Base-by-base conservation (phyloP, 2,113 vertebrate genomes). In the Heliornis fulica region DNA sequence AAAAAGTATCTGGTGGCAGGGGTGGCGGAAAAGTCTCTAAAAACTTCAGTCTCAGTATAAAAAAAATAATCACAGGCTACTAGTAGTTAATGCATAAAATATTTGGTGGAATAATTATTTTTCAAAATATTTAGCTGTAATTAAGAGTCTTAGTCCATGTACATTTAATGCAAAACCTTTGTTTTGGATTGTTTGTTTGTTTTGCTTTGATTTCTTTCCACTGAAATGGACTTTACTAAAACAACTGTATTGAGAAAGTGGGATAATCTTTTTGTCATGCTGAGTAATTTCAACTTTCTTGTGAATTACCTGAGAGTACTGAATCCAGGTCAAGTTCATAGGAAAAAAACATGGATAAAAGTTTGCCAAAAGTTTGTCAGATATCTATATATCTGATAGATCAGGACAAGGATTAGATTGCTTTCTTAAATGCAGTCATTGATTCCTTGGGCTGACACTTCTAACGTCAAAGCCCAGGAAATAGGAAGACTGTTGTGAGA, bases 41-140 rank as follows among this genome's bases (percentile, higher is more conserved):
- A 74, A 77, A 29, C 3, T 29, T 57, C 20, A 20, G 0, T 26
- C 13, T 45, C 57, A 56, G 69, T n/a, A 20, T 38, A 21, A 3
- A 8, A 31, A 48, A 50, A 40, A 34, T 13, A 3, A 5, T 3
- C 11, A 28, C 5, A 31, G 1, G 1, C 13, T 18, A 41, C 28
- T 51, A 26, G 1, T 15, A 69, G 4, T n/a, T 80, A 77, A 87
- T 69, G 5, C 2, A 28, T 61, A 53, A 77, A 5, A 5, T 4
- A 10, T 81, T 86, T 77, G 4, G 1, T 70, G 8, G 8, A 61
- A n/a, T 7, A 72, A 53, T 46, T 32, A 0, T 61, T 36, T 77
- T 94, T 72, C 3, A 2, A n/a, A 5, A 60, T 2, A 26, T 53
- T 6, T 69, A 65, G 34, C 5, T 50, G 63, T 32, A 87, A 5